These are phyloP conservation scores for Lepidurus arcticus DNA, from an alignment of 1,140 invertebrate species.

Conservation along the genomic window DNA sequence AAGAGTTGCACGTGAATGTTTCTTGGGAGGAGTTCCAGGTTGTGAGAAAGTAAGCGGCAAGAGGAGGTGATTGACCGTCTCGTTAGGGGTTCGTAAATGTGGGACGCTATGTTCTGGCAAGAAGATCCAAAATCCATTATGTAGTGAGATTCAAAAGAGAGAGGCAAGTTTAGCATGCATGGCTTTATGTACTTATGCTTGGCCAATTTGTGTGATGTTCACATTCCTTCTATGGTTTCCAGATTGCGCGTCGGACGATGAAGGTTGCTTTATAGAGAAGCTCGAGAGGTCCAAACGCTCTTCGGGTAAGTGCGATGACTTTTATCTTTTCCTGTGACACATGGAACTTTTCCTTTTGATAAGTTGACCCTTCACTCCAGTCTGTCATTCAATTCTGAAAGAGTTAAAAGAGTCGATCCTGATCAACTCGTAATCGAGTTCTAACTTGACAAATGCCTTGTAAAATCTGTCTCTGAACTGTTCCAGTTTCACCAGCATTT, in stretches of 20 bases:
- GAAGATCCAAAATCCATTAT: not conserved
- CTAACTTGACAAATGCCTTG: too few species aligned
- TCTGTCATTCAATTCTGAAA: not conserved
- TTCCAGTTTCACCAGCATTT: too few species aligned
- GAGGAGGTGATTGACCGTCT: conserved; percentile 9
- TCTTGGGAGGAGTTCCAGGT: not conserved
- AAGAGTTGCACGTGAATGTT: not conserved
- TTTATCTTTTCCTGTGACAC: not conserved
- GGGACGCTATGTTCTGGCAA: not conserved
- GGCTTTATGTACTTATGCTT: not conserved
- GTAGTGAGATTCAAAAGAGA: not conserved
- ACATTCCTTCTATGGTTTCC: not conserved
- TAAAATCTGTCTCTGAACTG: too few species aligned
- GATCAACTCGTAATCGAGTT: too few species aligned
- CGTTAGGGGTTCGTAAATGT: not conserved
- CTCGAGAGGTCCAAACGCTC: not conserved
- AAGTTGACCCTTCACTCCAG: not conserved
- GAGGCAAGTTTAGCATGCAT: not conserved
- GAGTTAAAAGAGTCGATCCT: too few species aligned
- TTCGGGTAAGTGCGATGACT: not conserved
- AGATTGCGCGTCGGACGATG: not conserved
- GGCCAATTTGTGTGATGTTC: not conserved
- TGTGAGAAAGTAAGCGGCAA: conserved; percentile 1
- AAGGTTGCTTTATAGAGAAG: not conserved
- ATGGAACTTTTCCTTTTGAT: not conserved